Evolutionary conservation across 2,888 invertebrate genomes (phyloP), one percentile per base, ranked within the genome.

Genomic region (Cyrtodaria siliqua): DNA sequence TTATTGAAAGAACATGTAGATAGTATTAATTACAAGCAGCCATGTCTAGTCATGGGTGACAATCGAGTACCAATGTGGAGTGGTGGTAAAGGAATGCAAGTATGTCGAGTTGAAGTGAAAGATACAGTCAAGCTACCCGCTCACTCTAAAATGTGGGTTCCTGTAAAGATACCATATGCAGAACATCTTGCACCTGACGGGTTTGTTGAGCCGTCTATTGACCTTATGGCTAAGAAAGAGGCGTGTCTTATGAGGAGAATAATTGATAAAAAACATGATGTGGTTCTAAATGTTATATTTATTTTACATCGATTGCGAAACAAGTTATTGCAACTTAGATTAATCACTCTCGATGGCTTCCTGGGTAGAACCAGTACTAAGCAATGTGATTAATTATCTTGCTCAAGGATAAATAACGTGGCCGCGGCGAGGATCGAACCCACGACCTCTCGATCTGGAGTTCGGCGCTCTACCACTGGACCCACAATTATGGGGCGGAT

Each of bases 1-100:
- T 63, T 63, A 40, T 47, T 52, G n/a, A 20, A 24, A 9, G 9
- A 29, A 18, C 23, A 63, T 63, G 63, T 63, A 23, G 52, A 63
- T 18, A 63, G 53, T 18, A 63, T 63, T 8, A 63, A 53, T 24
- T 63, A 63, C 40, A 52, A 40, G 24, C n/a, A 52, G 50, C 14
- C 40, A 38, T 63, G 63, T 63, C 53, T 63, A 12, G n/a, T 40
- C 2, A 40, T 63, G 18, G 26, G 50, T 20, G 23, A 52, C 40
- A 50, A 53, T 18, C 18, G n/a, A 38, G 33, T 52, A 6, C 53
- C 53, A 23, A 26, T 53, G 20, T 63, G 53, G 52, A 53, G 40
- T 50, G 63, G 40, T 26, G 63, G 63, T 12, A 18, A 20, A 8
- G 33, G 47, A 16, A 20, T 40, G 23, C 63, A 63, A n/a, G 40